Evolutionary conservation across 2,888 invertebrate species (phyloP).

Genomic region (Pseudeuparius sepicola): DNA sequence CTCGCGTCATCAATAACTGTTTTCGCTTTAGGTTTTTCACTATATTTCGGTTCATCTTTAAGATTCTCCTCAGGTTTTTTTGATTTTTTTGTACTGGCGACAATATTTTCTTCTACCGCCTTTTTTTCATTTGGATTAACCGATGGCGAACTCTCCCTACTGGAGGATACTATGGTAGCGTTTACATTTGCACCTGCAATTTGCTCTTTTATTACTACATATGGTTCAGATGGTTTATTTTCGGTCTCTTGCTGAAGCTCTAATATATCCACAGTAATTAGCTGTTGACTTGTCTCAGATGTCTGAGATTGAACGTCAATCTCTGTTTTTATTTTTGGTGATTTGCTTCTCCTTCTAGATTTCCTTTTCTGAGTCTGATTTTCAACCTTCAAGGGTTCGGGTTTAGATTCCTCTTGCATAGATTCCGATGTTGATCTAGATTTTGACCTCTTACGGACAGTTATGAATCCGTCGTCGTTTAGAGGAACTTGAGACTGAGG

Average conservation of each 20-base stretch:
- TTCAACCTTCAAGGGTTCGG: conserved; percentile 1
- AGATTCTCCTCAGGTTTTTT: too few relatives aligned
- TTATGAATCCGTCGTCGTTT: not conserved
- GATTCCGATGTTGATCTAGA: conserved; percentile 47
- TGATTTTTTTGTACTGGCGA: not conserved
- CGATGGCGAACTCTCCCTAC: conserved; percentile 18
- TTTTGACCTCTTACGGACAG: conserved; percentile 30
- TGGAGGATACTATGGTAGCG: conserved; percentile 18
- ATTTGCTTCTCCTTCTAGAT: conserved; percentile 22
- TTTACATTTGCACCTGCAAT: not conserved
- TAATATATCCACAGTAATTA: conserved; percentile 1
- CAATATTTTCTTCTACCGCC: too few relatives aligned
- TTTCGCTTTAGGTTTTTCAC: too few relatives aligned
- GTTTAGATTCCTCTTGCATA: conserved; percentile 17
- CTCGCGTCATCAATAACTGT: too few relatives aligned
- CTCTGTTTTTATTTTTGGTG: conserved; percentile 12
- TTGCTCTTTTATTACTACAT: not conserved
- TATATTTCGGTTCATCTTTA: too few relatives aligned
- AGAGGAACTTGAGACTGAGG: not conserved
- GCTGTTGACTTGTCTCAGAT: not conserved
- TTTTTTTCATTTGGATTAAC: conserved; percentile 4
- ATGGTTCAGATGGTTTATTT: too few relatives aligned
- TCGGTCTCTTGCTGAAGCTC: too few relatives aligned
- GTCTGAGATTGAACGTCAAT: conserved; percentile 2
- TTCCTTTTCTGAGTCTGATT: conserved; percentile 19